Evolutionary conservation across 2,888 invertebrate species (phyloP), one percentile per base, ranked within the genome.

Genomic region (Aleiodes testaceus): DNA sequence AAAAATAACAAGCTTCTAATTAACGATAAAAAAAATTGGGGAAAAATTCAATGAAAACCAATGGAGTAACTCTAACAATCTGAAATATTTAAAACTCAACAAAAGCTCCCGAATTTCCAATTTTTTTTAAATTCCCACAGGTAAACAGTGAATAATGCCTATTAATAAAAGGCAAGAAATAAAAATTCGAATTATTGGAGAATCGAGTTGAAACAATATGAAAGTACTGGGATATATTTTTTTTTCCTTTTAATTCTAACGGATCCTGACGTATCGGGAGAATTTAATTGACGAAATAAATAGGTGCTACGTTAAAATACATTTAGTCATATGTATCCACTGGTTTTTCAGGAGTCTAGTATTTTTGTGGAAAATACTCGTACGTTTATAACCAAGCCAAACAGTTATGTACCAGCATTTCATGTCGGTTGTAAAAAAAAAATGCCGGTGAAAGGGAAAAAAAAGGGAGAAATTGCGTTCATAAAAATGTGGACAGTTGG

Each of bases 211-310:
- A 74, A 75, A 75, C 74, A 65, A 69, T 68, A 64, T 63, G 64
- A 69, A 61, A 20, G 7, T 6, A 20, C 44, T 11, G 63, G 20
- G n/a, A n/a, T n/a, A 42, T 11, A 12, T 20, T 63, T 36, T 69
- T 72, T 2, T n/a, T 9, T 20, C 12, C 45, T 36, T 69, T 72
- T 59, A 66, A 68, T 71, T 72, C 72, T 74, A 61, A 69, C 66
- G 72, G 72, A 66, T n/a, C n/a, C 49, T 67, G 63, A 53, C 63
- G 69, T 65, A 70, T 73, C 73, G 70, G 67, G 70, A 65, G 69
- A 69, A 74, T 75, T 75, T 74, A 70, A 70, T 73, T 74, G 74
- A 77, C 74, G 72, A 72, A 74, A 77, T 63, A 59, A 59, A 74
- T 72, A 66, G 74, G 69, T 72, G 69, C 74, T 66, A 69, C 68